Base-by-base conservation (phyloP, 2,888 invertebrate species). In the Zygaena filipendulae region DNA sequence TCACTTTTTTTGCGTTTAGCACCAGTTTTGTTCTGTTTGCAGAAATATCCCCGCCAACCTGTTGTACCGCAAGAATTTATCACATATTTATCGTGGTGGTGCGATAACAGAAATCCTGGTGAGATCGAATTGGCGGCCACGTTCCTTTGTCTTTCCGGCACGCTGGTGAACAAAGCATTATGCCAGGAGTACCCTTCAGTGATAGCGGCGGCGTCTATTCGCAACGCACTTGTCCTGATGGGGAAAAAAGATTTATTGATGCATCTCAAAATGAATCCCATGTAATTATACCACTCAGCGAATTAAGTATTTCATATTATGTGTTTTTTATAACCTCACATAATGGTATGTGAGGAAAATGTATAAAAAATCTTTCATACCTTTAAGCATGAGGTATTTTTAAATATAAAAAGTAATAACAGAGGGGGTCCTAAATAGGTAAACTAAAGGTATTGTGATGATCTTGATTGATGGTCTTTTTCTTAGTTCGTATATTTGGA, bases 21-120 rank as follows among this genome's bases (percentile, higher is more conserved):
- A 16, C 11, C 5, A 5, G 7, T 12, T 21, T 19, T 6, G 16
- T 16, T 20, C 16, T 25, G 12, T 13, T 40, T 43, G 2, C 54
- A 75, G 75, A 52, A 51, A 29, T 72, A 62, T 26, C 70, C 71
- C 1, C 14, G 30, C 0, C 61, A 59, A 20, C 70, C 74, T 2
- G 50, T 72, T 1, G 41, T 70, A 0, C 52, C 68, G 0, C 63
- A 74, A 30, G 74, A 77, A 11, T 74, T 45, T 34, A 64, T 74
- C 27, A 42, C 52, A 0, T 74, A 69, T 33, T 30, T 72, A 1
- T 46, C 64, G 0, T 72, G 64, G 69, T 59, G 52, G 44, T 67
- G 66, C 22, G 59, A 64, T 33, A 35, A 32, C 1, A 21, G 34
- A 0, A 33, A 48, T 0, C 49, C 52, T 2, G 58, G 49, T 0